Conservation (phyloP, 2,888 invertebrate species). For the Drosophila neonasuta region DNA sequence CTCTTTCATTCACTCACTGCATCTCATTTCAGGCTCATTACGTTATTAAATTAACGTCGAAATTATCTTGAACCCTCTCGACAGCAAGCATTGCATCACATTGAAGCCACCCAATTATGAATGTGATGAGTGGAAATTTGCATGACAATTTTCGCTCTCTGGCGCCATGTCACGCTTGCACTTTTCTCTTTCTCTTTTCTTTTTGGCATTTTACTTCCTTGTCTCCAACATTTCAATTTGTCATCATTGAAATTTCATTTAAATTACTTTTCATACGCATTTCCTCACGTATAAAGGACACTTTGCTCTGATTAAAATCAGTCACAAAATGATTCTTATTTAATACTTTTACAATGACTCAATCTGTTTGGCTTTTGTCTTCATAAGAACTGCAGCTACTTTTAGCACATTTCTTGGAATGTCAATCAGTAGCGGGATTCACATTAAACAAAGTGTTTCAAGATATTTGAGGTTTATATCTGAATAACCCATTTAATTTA, state of each 20-base stretch:
- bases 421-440: not conserved
- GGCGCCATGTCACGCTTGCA: conserved; percentile 40
- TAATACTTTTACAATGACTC: not conserved
- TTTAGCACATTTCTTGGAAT: not conserved
- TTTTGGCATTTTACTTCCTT: not conserved
- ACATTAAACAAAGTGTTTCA: not conserved
- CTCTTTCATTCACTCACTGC: conserved; percentile 41
- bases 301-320: conserved; percentile 1
- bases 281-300: conserved; percentile 3
- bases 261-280: conserved; percentile 30
- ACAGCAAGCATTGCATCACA: conserved; percentile 9
- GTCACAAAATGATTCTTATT: not conserved
- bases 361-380: not conserved
- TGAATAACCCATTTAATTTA: not conserved
- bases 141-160: conserved; percentile 39
- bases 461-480: not conserved
- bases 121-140: conserved; percentile 37
- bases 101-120: conserved; percentile 37
- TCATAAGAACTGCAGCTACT: not conserved
- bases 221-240: conserved; percentile 25
- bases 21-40: conserved; percentile 51
- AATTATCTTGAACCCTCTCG: conserved; percentile 36
- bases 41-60: conserved; percentile 63
- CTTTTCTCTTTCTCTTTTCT: conserved; percentile 9
- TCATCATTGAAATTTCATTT: conserved; percentile 52